Percentiles rank a stretch among this genome's conserved stretches.
Conservation (phyloP, 1,140 invertebrate species). For the Drosophila tropicalis region DNA sequence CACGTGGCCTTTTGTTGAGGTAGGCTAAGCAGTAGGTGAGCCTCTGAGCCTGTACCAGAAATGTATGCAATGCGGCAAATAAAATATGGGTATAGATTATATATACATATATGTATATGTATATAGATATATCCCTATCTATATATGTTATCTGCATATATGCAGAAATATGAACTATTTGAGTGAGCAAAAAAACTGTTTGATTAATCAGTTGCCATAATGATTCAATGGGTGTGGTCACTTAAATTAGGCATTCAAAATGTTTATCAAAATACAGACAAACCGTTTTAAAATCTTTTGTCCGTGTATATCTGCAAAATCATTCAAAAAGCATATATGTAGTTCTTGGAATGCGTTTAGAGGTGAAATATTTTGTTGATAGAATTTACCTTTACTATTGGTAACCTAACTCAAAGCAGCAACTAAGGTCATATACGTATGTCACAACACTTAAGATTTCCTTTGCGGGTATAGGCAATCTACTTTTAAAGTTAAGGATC, state of each 20-base stretch:
- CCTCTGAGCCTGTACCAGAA: constrained; percentile 15
- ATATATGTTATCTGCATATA: neutral
- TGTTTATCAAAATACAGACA: neutral
- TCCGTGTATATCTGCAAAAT: too few relatives aligned
- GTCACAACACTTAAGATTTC: too few relatives aligned
- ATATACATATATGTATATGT: constrained; percentile 8
- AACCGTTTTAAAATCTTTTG: too few relatives aligned
- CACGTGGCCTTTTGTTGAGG: constrained; percentile 55
- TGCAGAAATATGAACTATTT: neutral
- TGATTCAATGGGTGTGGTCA: constrained; percentile 49
- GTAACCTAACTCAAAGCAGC: too few relatives aligned
- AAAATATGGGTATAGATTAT: constrained; percentile 29
- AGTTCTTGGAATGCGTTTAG: too few relatives aligned
- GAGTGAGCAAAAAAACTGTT: constrained; percentile 18
- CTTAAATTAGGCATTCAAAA: neutral
- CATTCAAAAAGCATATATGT: too few relatives aligned
- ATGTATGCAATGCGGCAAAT: constrained; percentile 22
- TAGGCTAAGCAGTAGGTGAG: constrained; percentile 64
- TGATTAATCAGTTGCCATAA: constrained; percentile 52
- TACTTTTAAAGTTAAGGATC: too few relatives aligned
- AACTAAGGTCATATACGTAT: too few relatives aligned
- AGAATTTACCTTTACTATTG: too few relatives aligned
- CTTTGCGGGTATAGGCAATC: too few relatives aligned
- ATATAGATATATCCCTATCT: neutral
- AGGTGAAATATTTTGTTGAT: too few relatives aligned